phyloP scores from a whole-genome alignment of 2,797 vertebrate species.

The Gorsachius magnificus region DNA sequence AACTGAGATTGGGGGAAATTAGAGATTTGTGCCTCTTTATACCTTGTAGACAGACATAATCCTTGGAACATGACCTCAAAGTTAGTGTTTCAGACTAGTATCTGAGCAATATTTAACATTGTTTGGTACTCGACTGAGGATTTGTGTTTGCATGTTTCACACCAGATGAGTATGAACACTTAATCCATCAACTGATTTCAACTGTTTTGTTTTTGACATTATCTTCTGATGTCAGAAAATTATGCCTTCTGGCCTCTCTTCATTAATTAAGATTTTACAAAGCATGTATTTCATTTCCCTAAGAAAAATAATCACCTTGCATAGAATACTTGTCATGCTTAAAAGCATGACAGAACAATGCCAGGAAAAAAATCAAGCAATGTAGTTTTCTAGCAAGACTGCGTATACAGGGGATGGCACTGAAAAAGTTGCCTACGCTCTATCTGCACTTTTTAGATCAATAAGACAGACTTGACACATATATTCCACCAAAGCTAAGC shows the following conservation, averaged over 20 bases:
- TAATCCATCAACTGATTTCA: neutral
- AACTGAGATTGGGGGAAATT: neutral
- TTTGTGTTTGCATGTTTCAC: neutral
- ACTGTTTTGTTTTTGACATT: neutral
- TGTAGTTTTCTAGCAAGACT: neutral
- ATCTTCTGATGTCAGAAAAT: neutral
- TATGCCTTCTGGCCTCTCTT: neutral
- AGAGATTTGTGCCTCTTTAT: neutral
- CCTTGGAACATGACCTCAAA: neutral
- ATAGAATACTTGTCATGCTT: neutral
- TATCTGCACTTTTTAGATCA: neutral
- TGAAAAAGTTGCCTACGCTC: neutral
- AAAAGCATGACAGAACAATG: neutral
- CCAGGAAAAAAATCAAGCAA: neutral
- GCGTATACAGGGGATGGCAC: neutral
- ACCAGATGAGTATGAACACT: neutral
- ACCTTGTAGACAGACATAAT: neutral
- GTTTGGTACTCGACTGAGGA: neutral
- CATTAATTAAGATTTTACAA: neutral
- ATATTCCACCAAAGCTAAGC: neutral
- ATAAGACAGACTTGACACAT: neutral
- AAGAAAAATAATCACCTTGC: neutral
- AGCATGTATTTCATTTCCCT: neutral
- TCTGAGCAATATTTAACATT: neutral
- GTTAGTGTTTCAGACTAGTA: neutral